phyloP scores from a whole-genome alignment of 64 coral and sea anemone genomes.

The Catalaphyllia jardinei region DNA sequence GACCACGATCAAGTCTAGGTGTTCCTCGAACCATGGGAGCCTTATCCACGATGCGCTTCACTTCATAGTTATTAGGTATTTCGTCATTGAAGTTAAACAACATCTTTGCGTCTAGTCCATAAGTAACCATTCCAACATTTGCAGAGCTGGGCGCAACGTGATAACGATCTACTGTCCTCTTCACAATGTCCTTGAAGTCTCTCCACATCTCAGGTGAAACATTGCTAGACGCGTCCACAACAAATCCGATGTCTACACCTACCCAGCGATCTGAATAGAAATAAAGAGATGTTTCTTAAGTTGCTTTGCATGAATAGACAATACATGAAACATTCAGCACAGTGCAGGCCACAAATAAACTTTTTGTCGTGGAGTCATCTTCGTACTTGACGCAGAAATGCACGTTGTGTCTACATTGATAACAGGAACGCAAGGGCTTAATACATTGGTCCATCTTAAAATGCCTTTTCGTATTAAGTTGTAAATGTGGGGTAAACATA shows the following conservation, averaged over 20 bases:
- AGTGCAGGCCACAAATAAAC: too few species aligned
- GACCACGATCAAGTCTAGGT: constrained; percentile 39
- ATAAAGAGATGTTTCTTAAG: background rate
- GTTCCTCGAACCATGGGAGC: constrained; percentile 11
- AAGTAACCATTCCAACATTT: constrained; percentile 64
- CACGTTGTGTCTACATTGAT: too few species aligned
- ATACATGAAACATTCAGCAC: background rate
- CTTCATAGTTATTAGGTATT: constrained; percentile 51
- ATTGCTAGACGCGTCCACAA: constrained; percentile 73
- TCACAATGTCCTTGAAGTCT: constrained; percentile 50
- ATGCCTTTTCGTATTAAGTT: too few species aligned
- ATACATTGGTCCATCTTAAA: background rate
- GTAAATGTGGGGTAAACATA: background rate
- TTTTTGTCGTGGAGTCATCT: too few species aligned
- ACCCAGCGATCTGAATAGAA: constrained; percentile 61
- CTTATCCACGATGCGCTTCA: constrained; percentile 47
- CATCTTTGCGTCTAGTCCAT: constrained; percentile 46
- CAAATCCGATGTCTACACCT: constrained; percentile 72
- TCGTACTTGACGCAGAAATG: too few species aligned
- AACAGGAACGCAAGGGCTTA: background rate
- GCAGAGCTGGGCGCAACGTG: constrained; percentile 63
- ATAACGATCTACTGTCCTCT: constrained; percentile 51
- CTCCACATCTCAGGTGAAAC: constrained; percentile 55
- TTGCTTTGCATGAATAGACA: background rate
- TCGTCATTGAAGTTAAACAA: constrained; percentile 81